Conservation (phyloP, 1,140 invertebrate species). For the Trachymyrmex cornetzi region DNA sequence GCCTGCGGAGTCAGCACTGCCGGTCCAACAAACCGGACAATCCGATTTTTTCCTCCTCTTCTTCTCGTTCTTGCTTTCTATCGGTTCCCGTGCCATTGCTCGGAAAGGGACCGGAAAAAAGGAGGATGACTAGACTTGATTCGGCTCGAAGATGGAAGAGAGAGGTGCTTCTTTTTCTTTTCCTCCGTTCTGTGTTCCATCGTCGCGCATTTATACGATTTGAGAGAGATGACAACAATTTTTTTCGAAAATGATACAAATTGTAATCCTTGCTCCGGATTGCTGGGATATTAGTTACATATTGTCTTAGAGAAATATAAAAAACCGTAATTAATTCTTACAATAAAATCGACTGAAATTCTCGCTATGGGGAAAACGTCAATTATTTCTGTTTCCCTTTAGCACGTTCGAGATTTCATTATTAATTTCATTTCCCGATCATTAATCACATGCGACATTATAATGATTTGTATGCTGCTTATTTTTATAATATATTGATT, state of each 20-base stretch:
- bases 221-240: conserved; percentile 16
- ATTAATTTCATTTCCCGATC: conserved; percentile 35
- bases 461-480: conserved; percentile 5
- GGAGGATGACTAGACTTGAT: conserved; percentile 62
- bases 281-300: conserved; percentile 63
- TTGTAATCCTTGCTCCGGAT: conserved; percentile 69
- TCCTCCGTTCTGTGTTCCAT: background rate
- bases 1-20: conserved; percentile 80
- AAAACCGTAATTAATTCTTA: background rate
- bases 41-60: conserved; percentile 75
- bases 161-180: background rate
- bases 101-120: conserved; percentile 31
- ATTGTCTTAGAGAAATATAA: conserved; percentile 27
- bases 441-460: conserved; percentile 8
- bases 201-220: conserved; percentile 24
- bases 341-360: background rate
- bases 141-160: conserved; percentile 56
- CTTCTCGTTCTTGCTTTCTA: conserved; percentile 57
- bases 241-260: conserved; percentile 57
- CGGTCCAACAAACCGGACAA: conserved; percentile 81
- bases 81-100: conserved; percentile 32
- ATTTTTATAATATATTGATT: conserved; percentile 42
- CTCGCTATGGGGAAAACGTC: background rate
- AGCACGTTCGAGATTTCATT: background rate
- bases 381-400: background rate